Conservation (phyloP, 1,140 invertebrate genomes). For the Pogonomyrmex barbatus region DNA sequence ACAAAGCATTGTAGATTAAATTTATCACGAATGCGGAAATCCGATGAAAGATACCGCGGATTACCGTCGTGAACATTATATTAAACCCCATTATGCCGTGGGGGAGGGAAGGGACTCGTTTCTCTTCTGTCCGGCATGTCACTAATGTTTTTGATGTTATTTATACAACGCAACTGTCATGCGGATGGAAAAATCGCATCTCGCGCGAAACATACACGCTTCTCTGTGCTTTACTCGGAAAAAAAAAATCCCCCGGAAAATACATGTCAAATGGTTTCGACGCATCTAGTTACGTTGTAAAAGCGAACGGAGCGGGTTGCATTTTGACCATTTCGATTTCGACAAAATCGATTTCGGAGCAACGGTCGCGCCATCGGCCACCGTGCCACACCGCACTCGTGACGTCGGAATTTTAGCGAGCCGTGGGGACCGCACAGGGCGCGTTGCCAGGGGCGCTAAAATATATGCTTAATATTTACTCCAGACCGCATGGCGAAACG, state of each 20-base stretch:
- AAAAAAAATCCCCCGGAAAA: slow-evolving; percentile 21
- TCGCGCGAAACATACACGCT: neutral
- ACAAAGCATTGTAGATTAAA: slow-evolving; percentile 55
- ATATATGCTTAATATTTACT: slow-evolving; percentile 74
- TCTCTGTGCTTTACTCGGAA: neutral
- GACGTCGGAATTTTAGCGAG: slow-evolving; percentile 47
- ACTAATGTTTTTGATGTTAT: slow-evolving; percentile 40
- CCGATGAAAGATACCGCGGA: slow-evolving; percentile 50
- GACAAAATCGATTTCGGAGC: slow-evolving; percentile 65
- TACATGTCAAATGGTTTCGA: slow-evolving; percentile 46
- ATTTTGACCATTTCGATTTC: slow-evolving; percentile 64
- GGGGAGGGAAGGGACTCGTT: neutral
- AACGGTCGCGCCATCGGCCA: slow-evolving; percentile 47
- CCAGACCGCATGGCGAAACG: slow-evolving; percentile 69
- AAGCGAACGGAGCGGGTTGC: slow-evolving; percentile 35
- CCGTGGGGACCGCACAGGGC: slow-evolving; percentile 62
- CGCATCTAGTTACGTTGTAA: slow-evolving; percentile 58
- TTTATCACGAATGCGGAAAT: slow-evolving; percentile 52
- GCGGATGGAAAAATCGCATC: slow-evolving; percentile 13
- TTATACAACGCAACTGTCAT: slow-evolving; percentile 26
- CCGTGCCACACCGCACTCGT: slow-evolving; percentile 28
- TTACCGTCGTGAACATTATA: slow-evolving; percentile 47
- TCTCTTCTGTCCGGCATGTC: neutral
- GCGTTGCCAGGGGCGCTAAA: slow-evolving; percentile 72
- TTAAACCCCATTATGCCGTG: slow-evolving; percentile 19